Percentiles rank a stretch among this genome's conserved stretches.
These are phyloP conservation scores for Nasonia vitripennis DNA, from an alignment of 1,140 invertebrate genomes.

Conservation along the genomic window DNA sequence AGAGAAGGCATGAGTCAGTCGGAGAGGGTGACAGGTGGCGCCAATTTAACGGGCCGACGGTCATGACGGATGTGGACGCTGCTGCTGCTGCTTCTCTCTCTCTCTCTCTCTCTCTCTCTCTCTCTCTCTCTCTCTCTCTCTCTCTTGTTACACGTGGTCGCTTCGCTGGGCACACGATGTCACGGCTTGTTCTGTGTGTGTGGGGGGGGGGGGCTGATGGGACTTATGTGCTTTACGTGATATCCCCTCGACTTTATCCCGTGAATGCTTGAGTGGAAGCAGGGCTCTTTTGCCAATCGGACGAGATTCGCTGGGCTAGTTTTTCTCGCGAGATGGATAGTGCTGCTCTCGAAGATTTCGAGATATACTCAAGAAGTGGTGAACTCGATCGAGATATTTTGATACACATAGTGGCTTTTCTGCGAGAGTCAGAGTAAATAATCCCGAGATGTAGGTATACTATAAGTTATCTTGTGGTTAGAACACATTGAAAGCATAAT, in stretches of 20 bases:
- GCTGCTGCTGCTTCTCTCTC: slow-evolving; percentile 30
- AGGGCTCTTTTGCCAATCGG: neutral
- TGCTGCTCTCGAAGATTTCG: neutral
- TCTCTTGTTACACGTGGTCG: slow-evolving; percentile 68
- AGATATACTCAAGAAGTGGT: neutral
- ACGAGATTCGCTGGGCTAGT: neutral
- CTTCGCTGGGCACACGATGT: slow-evolving; percentile 66
- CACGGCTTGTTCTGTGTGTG: slow-evolving; percentile 66
- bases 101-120: slow-evolving; percentile 55
- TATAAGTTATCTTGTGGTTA: too few species aligned
- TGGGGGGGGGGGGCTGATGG: slow-evolving; percentile 29
- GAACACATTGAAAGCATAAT: too few species aligned
- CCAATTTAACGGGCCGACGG: slow-evolving; percentile 75
- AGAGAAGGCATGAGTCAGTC: slow-evolving; percentile 55
- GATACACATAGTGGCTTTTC: too few species aligned
- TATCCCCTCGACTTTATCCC: neutral
- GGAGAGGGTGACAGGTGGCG: slow-evolving; percentile 74
- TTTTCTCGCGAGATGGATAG: neutral
- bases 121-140: slow-evolving; percentile 54
- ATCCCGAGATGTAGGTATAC: too few species aligned
- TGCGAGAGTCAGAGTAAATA: too few species aligned
- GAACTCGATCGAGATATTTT: too few species aligned
- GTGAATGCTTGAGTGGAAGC: neutral
- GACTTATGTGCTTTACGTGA: neutral
- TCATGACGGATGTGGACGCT: slow-evolving; percentile 73